These are phyloP conservation scores for Perdita meconis DNA, from an alignment of 2,888 invertebrate genomes.

Conservation along the genomic window DNA sequence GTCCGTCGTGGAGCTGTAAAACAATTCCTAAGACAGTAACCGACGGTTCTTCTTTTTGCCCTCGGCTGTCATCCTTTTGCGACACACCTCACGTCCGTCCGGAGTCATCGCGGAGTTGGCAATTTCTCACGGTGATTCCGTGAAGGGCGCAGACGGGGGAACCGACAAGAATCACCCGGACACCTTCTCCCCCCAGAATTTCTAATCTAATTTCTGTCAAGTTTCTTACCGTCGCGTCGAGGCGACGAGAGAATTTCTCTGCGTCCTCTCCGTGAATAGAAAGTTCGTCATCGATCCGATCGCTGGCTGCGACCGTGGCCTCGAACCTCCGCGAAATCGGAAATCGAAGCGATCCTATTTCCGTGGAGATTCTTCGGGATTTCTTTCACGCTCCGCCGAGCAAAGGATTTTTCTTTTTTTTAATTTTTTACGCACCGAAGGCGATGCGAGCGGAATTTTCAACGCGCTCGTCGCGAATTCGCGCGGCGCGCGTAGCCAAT, in stretches of 20 bases:
- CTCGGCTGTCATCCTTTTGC: conserved; percentile 22
- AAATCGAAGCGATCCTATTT: conserved; percentile 3
- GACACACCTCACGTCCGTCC: conserved; percentile 48
- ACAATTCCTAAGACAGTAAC: conserved; percentile 28
- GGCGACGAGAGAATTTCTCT: conserved; percentile 25
- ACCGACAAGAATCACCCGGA: conserved; percentile 63
- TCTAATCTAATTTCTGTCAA: conserved; percentile 71
- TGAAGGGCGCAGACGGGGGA: conserved; percentile 51
- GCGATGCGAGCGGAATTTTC: too few relatives aligned
- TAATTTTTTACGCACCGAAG: too few relatives aligned
- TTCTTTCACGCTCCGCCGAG: not conserved
- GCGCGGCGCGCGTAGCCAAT: conserved; percentile 14
- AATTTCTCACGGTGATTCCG: conserved; percentile 57
- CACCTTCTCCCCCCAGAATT: conserved; percentile 56
- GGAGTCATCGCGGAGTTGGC: conserved; percentile 43
- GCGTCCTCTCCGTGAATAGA: conserved; percentile 39
- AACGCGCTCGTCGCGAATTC: too few relatives aligned
- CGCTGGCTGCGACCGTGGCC: not conserved
- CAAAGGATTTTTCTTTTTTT: too few relatives aligned
- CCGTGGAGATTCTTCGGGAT: too few relatives aligned
- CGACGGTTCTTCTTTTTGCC: not conserved
- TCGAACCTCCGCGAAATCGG: not conserved
- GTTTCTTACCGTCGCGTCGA: conserved; percentile 45
- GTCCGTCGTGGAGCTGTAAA: conserved; percentile 6
- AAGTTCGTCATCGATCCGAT: conserved; percentile 51